Evolutionary conservation across 1,140 invertebrate genomes (phyloP), one percentile per base, ranked within the genome.

Genomic region (Leptinotarsa defecta): DNA sequence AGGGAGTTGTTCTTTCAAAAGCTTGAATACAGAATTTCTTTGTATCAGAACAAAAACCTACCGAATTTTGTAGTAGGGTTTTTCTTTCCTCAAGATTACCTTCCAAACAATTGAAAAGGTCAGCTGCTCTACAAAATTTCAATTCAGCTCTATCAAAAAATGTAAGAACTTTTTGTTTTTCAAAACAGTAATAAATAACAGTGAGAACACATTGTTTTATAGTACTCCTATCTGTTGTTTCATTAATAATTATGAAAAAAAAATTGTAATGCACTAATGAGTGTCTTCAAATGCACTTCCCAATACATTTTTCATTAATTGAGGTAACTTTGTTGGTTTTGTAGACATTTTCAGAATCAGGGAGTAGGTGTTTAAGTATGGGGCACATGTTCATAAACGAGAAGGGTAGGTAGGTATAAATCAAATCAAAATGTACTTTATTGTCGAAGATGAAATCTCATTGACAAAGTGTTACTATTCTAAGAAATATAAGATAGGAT

Each of bases 101-200:
- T 73, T 75, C 74, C 43, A 82, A 70, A n/a, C 52, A 22, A 61
- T 73, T 63, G 64, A 62, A 75, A 24, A 83, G n/a, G n/a, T n/a
- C n/a, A n/a, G n/a, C n/a, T n/a, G n/a, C n/a, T n/a, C n/a, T n/a
- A n/a, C n/a, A n/a, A n/a, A n/a, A n/a, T n/a, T n/a, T n/a, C n/a
- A n/a, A n/a, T n/a, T n/a, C n/a, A n/a, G n/a, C n/a, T n/a, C n/a
- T n/a, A n/a, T n/a, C n/a, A n/a, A n/a, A n/a, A n/a, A n/a, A n/a
- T n/a, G n/a, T n/a, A n/a, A n/a, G n/a, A n/a, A n/a, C n/a, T n/a
- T n/a, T n/a, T n/a, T n/a, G n/a, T n/a, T n/a, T n/a, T n/a, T n/a
- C n/a, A n/a, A n/a, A n/a, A n/a, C n/a, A n/a, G n/a, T n/a, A n/a
- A n/a, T n/a, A n/a, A n/a, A n/a, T n/a, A n/a, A n/a, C n/a, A n/a